Evolutionary conservation across 2,888 invertebrate species (phyloP), one percentile per base, ranked within the genome.

Genomic region (Fragum sueziense): DNA sequence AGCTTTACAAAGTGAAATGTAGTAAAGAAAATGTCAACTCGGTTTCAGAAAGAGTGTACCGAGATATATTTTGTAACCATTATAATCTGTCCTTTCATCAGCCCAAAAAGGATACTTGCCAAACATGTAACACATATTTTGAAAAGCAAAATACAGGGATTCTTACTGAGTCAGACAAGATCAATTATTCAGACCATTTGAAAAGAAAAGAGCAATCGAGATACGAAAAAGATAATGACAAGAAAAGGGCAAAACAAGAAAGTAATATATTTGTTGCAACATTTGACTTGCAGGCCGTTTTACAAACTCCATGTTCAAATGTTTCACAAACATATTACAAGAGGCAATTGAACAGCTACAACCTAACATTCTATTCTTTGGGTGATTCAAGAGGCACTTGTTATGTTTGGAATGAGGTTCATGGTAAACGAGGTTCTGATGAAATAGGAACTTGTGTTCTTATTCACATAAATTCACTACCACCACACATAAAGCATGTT

Each of bases 91-190:
- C 74, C 11, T 85, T 85, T 52, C 79, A 81, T 22, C 76, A 69
- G 59, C 83, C 84, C 6, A 51, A 74, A 25, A 85, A 82, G 67
- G 84, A 84, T 68, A 61, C 77, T 27, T 85, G 85, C 62, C n/a
- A 75, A 81, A 27, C 67, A 78, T 25, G 67, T 20, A 29, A 27
- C 31, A 11, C 78, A 69, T 37, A 22, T 34, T 6, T 41, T 76
- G 70, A 25, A 41, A 6, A n/a, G 33, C 31, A 20, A 51, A 61
- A 22, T 37, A 34, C 47, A 70, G 2, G 37, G 52, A 57, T 0
- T 22, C 25, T 27, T 34, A 14, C 47, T 71, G 34, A 7, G n/a
- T n/a, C n/a, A n/a, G n/a, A n/a, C n/a, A n/a, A 72, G 29, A n/a
- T 9, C 27, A 22, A 47, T 25, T 81, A 81, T 75, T 37, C 71